phyloP scores from a whole-genome alignment of 2,797 vertebrate species.

The Geotrypetes seraphini region DNA sequence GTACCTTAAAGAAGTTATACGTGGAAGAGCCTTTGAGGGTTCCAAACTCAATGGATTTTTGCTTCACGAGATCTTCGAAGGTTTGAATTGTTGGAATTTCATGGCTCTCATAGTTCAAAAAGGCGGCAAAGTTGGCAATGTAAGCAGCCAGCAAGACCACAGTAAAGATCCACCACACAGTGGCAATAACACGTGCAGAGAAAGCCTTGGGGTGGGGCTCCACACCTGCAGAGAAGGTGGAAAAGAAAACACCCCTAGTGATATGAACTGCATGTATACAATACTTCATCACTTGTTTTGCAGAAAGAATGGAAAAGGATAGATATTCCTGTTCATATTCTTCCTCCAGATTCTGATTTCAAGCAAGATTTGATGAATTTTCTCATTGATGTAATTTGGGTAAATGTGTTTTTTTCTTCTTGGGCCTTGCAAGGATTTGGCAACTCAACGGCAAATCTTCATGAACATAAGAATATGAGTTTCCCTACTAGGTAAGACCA shows the following conservation, averaged over 20 bases:
- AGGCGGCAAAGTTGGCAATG: slow-evolving; percentile 68
- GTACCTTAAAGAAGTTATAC: slow-evolving; percentile 75
- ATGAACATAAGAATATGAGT: too few relatives aligned
- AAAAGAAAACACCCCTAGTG: fast-evolving
- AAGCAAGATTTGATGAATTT: too few relatives aligned
- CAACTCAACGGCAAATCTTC: too few relatives aligned
- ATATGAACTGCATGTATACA: too few relatives aligned
- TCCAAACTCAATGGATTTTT: slow-evolving; percentile 70
- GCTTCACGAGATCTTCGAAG: slow-evolving; percentile 77
- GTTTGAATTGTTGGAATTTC: slow-evolving; percentile 60
- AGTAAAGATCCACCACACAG: slow-evolving; percentile 79
- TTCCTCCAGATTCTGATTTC: too few relatives aligned
- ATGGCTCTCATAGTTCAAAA: slow-evolving; percentile 47
- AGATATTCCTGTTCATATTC: too few relatives aligned
- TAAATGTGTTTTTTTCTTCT: too few relatives aligned
- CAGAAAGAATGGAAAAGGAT: too few relatives aligned
- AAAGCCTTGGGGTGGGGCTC: slow-evolving; percentile 70
- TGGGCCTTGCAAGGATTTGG: too few relatives aligned
- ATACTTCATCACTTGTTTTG: too few relatives aligned
- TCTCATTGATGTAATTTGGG: too few relatives aligned
- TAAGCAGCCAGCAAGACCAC: slow-evolving; percentile 72
- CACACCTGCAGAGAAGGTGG: slow-evolving; percentile 47
- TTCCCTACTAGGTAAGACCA: too few relatives aligned
- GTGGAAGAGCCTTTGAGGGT: slow-evolving; percentile 72
- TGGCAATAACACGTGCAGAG: slow-evolving; percentile 65